These are phyloP conservation scores for Mechanitis mazaeus DNA, from an alignment of 2,888 invertebrate genomes.

Conservation along the genomic window DNA sequence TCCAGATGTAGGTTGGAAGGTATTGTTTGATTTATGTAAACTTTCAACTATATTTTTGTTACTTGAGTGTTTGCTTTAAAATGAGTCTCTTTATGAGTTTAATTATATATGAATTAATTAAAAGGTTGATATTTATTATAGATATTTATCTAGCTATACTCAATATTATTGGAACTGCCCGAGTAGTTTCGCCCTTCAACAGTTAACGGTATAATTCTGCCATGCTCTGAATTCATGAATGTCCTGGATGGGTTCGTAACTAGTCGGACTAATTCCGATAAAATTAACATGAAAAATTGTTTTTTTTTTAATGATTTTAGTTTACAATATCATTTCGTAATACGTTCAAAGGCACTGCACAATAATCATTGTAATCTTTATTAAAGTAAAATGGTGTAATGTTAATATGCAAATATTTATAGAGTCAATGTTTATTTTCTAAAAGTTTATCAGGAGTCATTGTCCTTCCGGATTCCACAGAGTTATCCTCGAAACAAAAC, in stretches of 20 bases:
- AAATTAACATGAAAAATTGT: too few relatives aligned
- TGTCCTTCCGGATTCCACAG: slow-evolving; percentile 17
- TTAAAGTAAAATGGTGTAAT: not conserved
- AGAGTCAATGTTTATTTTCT: slow-evolving; percentile 11
- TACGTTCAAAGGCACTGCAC: not conserved
- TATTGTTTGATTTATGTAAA: slow-evolving; percentile 34
- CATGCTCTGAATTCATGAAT: too few relatives aligned
- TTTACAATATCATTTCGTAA: too few relatives aligned
- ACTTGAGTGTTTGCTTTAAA: not conserved
- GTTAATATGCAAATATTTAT: not conserved
- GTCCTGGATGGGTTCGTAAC: too few relatives aligned
- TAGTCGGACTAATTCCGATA: too few relatives aligned
- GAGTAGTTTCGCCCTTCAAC: too few relatives aligned
- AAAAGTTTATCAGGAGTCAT: slow-evolving; percentile 20
- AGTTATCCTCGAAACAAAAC: slow-evolving; percentile 15
- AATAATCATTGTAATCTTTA: not conserved
- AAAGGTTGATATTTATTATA: not conserved
- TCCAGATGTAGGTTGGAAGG: slow-evolving; percentile 41
- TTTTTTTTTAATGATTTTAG: too few relatives aligned
- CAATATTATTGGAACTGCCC: too few relatives aligned
- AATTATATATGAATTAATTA: not conserved
- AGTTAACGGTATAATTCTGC: too few relatives aligned
- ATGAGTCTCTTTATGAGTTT: too few relatives aligned
- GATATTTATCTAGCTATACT: too few relatives aligned
- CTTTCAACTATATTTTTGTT: slow-evolving; percentile 17